Evolutionary conservation across 2,888 invertebrate genomes (phyloP), one percentile per base, ranked within the genome.

Genomic region (Synanthedon myopaeformis): DNA sequence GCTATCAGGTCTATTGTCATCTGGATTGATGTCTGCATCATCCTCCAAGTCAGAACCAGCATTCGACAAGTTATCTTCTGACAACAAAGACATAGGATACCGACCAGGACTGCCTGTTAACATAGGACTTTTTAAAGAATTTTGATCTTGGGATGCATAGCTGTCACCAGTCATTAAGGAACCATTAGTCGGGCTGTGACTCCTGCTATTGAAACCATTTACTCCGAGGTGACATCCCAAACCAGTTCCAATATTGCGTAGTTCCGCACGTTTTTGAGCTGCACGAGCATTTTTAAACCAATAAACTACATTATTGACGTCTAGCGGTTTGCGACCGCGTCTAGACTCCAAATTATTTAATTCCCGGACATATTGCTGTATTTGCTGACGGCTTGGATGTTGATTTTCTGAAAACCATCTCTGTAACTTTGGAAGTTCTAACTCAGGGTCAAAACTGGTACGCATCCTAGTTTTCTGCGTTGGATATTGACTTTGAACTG

Each of bases 281-380:
- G 98, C 98, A 53, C 99, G 90, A 0, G 98, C 98, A 74, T 98
- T 98, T 78, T 98, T 98, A 83, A 99, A 99, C 96, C 96, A 96
- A 70, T 96, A 96, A 13, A 97, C 97, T 13, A 98, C 97, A 73
- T 98, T 98, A 72, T 97, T 97, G 4, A 98, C 94, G 79, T 98
- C 98, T 53, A 98, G 87, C 0, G 97, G 97, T 71, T 98, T 97
- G 51, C 98, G 90, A 1, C 97, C 98, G 53, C 96, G 90, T 49
- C 98, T 90, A 52, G 97, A 98, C 70, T 97, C 97, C 59, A 98
- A 84, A 56, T 93, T 92, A 76, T 99, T 99, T 61, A 99, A 86
- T 72, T 97, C 97, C 65, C 95, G 93, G 55, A 99, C 96, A 81
- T 97, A 99, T 61, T 96, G 94, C 66, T 97, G 96, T 72, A 99